phyloP scores from a whole-genome alignment of 2,113 vertebrate species.

The Pterocles burchelli region DNA sequence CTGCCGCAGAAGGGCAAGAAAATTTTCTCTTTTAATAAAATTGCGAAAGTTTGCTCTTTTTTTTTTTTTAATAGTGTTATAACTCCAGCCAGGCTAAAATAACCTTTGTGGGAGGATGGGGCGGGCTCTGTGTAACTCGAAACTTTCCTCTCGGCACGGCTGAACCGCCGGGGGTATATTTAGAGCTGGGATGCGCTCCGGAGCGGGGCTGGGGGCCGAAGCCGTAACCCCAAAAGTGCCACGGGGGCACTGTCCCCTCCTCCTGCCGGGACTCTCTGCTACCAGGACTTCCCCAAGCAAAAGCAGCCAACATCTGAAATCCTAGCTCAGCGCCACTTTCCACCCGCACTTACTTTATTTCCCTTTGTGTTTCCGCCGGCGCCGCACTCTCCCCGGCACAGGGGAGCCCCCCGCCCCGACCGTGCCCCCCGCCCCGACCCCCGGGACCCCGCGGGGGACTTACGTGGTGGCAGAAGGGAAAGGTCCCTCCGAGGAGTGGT shows the following conservation, averaged over 20 bases:
- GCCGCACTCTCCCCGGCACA: background rate
- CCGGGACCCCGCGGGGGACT: constrained; percentile 66
- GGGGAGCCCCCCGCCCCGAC: background rate
- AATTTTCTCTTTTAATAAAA: background rate
- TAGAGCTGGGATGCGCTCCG: background rate
- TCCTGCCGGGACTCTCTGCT: background rate
- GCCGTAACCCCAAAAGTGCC: background rate
- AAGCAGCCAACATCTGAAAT: background rate
- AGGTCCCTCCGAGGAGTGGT: constrained; percentile 81
- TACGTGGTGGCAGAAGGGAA: constrained; percentile 91
- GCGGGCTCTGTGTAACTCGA: constrained; percentile 27
- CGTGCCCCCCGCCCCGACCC: background rate
- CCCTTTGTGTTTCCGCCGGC: background rate
- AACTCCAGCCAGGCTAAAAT: constrained; percentile 4
- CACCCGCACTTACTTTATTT: background rate
- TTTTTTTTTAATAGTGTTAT: background rate
- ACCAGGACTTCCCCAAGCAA: background rate
- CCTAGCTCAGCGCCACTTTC: background rate
- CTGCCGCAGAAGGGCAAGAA: background rate
- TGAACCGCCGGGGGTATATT: background rate
- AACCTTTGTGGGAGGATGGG: constrained; percentile 40
- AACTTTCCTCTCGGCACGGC: constrained; percentile 58
- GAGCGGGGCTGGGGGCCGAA: background rate
- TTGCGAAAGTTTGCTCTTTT: background rate
- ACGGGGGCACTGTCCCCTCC: background rate